phyloP scores from a whole-genome alignment of 1,140 invertebrate species.

The Acromyrmex charruanus region DNA sequence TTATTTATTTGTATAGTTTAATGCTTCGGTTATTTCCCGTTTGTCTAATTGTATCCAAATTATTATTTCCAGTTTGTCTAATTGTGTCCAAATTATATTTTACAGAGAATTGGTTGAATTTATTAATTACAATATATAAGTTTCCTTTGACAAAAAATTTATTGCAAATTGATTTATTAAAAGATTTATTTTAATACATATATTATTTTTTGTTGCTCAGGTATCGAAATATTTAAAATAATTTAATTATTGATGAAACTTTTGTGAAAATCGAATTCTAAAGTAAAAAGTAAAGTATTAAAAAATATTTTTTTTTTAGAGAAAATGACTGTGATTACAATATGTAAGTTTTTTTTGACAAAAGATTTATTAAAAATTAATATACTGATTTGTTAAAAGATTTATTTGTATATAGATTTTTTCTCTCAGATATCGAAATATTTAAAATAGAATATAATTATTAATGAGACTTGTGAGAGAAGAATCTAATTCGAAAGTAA shows the following conservation, averaged over 20 bases:
- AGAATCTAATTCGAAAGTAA: background rate
- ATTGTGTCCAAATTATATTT: slow-evolving; percentile 20
- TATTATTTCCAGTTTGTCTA: slow-evolving; percentile 25
- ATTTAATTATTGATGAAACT: background rate
- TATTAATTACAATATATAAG: slow-evolving; percentile 7
- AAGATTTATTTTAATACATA: too few species aligned
- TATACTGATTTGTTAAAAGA: too few species aligned
- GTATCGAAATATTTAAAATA: background rate
- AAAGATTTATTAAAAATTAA: background rate
- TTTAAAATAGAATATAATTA: background rate
- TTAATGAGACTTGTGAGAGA: background rate
- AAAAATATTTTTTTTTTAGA: too few species aligned
- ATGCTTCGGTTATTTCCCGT: slow-evolving; percentile 15
- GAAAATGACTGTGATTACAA: background rate
- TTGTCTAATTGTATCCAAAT: slow-evolving; percentile 33
- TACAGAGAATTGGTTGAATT: background rate
- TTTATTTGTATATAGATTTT: background rate
- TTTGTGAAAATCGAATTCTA: background rate
- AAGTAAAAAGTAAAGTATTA: background rate
- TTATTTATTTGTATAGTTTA: slow-evolving; percentile 45
- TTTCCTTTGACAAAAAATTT: background rate
- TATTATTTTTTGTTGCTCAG: background rate
- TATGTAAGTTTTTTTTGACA: background rate
- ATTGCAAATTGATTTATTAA: background rate
- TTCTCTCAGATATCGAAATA: background rate